Base-by-base conservation (phyloP, 2,888 invertebrate species). In the Gastracanthus pulcherrimus region DNA sequence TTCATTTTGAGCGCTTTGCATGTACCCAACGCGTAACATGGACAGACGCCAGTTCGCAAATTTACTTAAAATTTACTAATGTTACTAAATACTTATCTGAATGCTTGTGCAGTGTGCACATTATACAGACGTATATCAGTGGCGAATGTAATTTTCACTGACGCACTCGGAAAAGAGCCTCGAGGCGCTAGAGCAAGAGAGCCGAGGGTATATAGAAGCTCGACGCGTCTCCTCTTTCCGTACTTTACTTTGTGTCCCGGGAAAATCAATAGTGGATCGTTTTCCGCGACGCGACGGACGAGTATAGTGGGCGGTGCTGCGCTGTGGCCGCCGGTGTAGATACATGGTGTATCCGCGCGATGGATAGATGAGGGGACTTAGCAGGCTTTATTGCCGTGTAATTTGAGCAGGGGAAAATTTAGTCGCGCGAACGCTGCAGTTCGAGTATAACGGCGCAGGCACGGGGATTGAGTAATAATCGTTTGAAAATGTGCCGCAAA, bases 181-280 rank as follows among this genome's bases (percentile, higher is more conserved):
- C 41, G 29, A 41, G 64, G 71, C 29, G 55, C n/a, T n/a, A n/a
- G n/a, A 41, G 41, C 19, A 48, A 11, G 62, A n/a, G 62, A 29
- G 5, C 26, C 16, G 34, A 34, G 2, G 3, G 58, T 29, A 29
- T 2, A 13, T 45, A 3, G 13, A 48, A 69, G 19, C 31, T 13
- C 13, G 23, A 16, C 11, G 23, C n/a, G 60, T 34, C 11, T 38
- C 51, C 45, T 38, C 72, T 48, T 70, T 48, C 38, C 38, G n/a
- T 16, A 19, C 26, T 3, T 11, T 11, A 36, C 60, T 71, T 62
- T 71, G 76, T 55, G 62, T 78, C 58, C 55, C 11, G 38, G 31
- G 31, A 62, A 78, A 81, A 77, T 81, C 81, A 66, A 78, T 81
- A 78, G 66, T 55, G 74, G 69, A 77, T 74, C 77, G 81, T 34